Percentiles rank a stretch among this genome's conserved stretches.
These are phyloP conservation scores for Drosophila koepferae DNA, from an alignment of 2,888 invertebrate genomes.

Conservation along the genomic window DNA sequence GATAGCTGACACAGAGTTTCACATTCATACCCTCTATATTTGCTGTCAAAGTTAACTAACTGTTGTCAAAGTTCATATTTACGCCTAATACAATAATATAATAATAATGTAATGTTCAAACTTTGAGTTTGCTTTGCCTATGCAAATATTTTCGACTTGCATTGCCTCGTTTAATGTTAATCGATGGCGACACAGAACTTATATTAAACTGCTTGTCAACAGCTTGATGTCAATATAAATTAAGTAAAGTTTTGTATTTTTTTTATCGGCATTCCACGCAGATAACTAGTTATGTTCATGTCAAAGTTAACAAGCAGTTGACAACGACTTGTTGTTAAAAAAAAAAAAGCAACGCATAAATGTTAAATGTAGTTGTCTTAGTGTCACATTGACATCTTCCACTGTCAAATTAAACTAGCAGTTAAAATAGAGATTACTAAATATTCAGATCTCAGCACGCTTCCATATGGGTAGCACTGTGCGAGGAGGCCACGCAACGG, in stretches of 20 bases:
- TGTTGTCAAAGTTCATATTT: not conserved
- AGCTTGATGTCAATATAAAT: not conserved
- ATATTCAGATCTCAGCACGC: not conserved
- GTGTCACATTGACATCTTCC: not conserved
- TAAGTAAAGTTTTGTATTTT: not conserved
- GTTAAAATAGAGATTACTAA: not conserved
- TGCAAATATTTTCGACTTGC: not conserved
- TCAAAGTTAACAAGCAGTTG: slow-evolving; percentile 11
- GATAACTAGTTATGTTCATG: not conserved
- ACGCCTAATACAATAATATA: not conserved
- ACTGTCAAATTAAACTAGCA: slow-evolving; percentile 2
- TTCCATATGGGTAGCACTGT: slow-evolving; percentile 28
- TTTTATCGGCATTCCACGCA: not conserved
- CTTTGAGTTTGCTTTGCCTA: not conserved
- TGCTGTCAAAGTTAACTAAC: not conserved
- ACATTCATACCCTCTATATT: too few species aligned
- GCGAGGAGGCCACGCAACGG: slow-evolving; percentile 61
- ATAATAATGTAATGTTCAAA: too few species aligned
- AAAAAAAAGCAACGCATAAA: not conserved
- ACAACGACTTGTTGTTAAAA: not conserved
- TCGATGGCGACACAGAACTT: not conserved
- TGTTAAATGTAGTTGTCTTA: not conserved
- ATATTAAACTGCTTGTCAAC: slow-evolving; percentile 1
- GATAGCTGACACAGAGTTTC: not conserved
- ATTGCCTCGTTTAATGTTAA: not conserved